Base-by-base conservation (phyloP, 2,113 vertebrate genomes). In the Datnioides undecimradiatus region DNA sequence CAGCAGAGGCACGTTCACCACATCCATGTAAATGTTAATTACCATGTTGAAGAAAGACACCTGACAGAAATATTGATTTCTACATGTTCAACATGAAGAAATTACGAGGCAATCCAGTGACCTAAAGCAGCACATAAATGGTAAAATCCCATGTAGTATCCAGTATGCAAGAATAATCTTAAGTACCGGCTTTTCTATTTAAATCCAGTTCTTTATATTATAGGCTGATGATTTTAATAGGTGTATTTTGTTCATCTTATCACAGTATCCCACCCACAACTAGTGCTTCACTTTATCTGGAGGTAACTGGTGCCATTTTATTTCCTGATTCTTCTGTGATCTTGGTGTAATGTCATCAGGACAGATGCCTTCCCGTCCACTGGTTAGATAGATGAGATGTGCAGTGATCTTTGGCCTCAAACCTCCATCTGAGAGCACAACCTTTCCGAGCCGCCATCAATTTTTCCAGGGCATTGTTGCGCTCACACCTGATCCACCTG, bases 321-420 rank as follows among this genome's bases (percentile, higher is more conserved):
- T 81, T 81, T 87, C 71, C 65, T 48, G 58, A 82, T 73, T 83
- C 63, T 33, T 68, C 49, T 74, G 66, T 74, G 79, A 80, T 88
- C 49, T 71, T 34, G 69, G 65, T 80, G 78, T 87, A 91, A 90
- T 78, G 84, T 82, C 82, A 88, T 86, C 86, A 75, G 72, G 51
- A 31, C 70, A 64, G 83, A 84, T 81, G 59, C 78, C 75, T 92
- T 90, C 88, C 92, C 86, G 85, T 81, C 85, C 90, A 91, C 84
- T 91, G 84, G 83, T 58, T 76, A 87, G 79, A 88, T 67, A 88
- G 86, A 92, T 92, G 89, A 91, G 88, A 89, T 93, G 91, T 90
- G 85, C 90, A 89, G 63, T 93, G 90, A 93, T 83, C 90, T 93
- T 87, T 92, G 87, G 83, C 90, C 79, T 86, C 63, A 69, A 79